Evolutionary conservation across 1,140 invertebrate genomes (phyloP).

Genomic region (Frieseomelitta varia): DNA sequence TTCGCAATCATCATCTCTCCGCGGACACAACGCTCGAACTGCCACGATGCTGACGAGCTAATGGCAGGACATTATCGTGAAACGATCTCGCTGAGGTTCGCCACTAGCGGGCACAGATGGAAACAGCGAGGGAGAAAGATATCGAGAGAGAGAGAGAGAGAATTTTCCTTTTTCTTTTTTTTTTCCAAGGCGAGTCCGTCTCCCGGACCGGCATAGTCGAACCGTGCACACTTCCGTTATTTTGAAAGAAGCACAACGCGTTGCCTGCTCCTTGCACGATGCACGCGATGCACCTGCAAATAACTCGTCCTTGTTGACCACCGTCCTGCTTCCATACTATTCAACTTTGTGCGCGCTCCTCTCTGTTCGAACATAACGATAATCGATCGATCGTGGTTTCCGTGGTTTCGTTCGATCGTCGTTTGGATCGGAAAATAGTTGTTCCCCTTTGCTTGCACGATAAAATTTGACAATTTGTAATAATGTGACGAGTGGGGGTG

Average conservation of each 20-base stretch:
- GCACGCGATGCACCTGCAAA: conserved; percentile 41
- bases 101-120: background rate
- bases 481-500: too few species aligned
- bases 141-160: conserved; percentile 10
- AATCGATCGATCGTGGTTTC: background rate
- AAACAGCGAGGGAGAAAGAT: background rate
- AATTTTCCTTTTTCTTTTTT: conserved; percentile 41
- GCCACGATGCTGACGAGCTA: conserved; percentile 57
- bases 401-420: background rate
- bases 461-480: too few species aligned
- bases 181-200: conserved; percentile 26
- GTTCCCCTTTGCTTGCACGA: too few species aligned
- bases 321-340: background rate
- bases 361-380: background rate
- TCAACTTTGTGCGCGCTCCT: background rate
- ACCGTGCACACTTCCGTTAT: conserved; percentile 62
- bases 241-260: conserved; percentile 50
- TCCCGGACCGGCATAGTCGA: conserved; percentile 16
- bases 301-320: conserved; percentile 42
- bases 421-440: too few species aligned
- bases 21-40: conserved; percentile 36
- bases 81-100: conserved; percentile 38
- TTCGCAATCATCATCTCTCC: conserved; percentile 54
- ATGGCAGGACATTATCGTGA: conserved; percentile 64
- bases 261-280: conserved; percentile 1